A percentile compares a stretch with the other conserved stretches of the same genome.
Evolutionary conservation across 2,888 invertebrate genomes (phyloP).

Genomic region (Parnassius apollo): DNA sequence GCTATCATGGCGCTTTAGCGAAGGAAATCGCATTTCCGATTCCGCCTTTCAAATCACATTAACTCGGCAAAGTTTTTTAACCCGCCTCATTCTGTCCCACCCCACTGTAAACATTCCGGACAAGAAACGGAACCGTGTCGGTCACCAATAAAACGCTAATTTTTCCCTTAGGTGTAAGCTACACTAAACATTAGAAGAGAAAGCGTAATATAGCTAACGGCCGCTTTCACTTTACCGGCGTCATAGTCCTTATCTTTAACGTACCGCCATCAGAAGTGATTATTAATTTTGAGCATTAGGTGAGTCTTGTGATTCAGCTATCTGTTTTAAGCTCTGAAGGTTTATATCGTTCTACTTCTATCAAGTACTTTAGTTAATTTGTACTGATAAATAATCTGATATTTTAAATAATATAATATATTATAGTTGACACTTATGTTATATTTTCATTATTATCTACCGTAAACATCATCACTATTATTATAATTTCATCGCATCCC

Average conservation of each 20-base stretch:
- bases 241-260: no score
- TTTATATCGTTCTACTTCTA: no score
- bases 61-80: slow-evolving; percentile 51
- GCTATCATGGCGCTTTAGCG: slow-evolving; percentile 36
- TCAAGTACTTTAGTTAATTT: no score
- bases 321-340: no score
- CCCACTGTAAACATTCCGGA: slow-evolving; percentile 53
- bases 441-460: neutral
- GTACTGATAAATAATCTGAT: neutral
- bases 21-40: slow-evolving; percentile 46
- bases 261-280: no score
- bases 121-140: slow-evolving; percentile 53
- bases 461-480: no score
- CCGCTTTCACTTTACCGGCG: no score
- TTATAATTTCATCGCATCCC: no score
- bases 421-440: neutral
- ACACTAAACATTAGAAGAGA: slow-evolving; percentile 29
- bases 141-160: slow-evolving; percentile 69
- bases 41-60: slow-evolving; percentile 52
- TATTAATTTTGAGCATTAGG: no score
- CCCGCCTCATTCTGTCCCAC: slow-evolving; percentile 33
- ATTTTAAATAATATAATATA: neutral
- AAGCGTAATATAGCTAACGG: neutral
- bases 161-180: slow-evolving; percentile 42
- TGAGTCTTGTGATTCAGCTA: no score